Evolutionary conservation across 2,797 vertebrate genomes (phyloP).

Genomic region (Geotrypetes seraphini): DNA sequence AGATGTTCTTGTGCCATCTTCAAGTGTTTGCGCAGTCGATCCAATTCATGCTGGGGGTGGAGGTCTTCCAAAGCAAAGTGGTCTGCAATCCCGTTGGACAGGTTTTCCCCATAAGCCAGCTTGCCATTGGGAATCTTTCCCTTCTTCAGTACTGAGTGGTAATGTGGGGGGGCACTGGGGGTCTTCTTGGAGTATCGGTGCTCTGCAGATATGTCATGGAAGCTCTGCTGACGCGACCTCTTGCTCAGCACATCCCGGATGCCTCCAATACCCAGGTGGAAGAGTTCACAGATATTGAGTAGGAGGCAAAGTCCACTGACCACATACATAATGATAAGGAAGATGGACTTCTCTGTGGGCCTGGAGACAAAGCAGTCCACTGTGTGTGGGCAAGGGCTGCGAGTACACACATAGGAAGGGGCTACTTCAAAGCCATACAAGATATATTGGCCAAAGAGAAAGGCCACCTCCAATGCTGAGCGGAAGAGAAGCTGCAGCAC

Average conservation of each 20-base stretch:
- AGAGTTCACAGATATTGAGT: conserved; percentile 68
- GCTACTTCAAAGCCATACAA: conserved; percentile 73
- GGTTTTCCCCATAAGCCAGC: conserved; percentile 44
- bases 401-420: conserved; percentile 66
- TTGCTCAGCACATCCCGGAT: conserved; percentile 59
- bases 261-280: conserved; percentile 65
- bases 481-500: conserved; percentile 72
- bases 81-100: conserved; percentile 44
- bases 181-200: conserved; percentile 46
- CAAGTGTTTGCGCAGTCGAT: conserved; percentile 65
- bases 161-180: conserved; percentile 62
- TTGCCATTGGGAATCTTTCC: conserved; percentile 25
- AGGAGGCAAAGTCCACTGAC: conserved; percentile 73
- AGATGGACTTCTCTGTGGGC: conserved; percentile 83
- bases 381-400: conserved; percentile 69
- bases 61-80: conserved; percentile 36
- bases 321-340: conserved; percentile 76
- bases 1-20: conserved; percentile 77
- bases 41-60: conserved; percentile 53
- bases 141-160: conserved; percentile 66
- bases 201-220: neutral
- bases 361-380: conserved; percentile 86
- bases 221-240: conserved; percentile 6
- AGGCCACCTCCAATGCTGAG: conserved; percentile 59
- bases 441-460: conserved; percentile 75